Evolutionary conservation across 2,888 invertebrate genomes (phyloP).

Genomic region (Tinea semifulvella): DNA sequence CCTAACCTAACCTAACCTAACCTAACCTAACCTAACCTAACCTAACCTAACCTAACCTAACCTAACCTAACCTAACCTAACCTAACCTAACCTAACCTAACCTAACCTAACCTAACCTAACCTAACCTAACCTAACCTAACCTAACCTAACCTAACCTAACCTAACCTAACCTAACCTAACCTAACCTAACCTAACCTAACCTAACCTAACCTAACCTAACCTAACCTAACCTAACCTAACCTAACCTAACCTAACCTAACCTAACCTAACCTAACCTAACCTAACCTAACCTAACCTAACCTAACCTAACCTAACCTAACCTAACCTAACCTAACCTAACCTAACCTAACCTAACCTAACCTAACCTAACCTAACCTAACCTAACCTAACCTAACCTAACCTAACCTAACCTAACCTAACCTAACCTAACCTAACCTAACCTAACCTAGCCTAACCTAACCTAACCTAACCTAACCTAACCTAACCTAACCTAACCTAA

Average conservation of each 20-base stretch:
- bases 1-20: conserved; percentile 10
- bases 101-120: conserved; percentile 10
- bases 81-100: conserved; percentile 10
- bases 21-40: conserved; percentile 10
- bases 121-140: conserved; percentile 10
- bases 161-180: conserved; percentile 10
- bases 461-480: conserved; percentile 10
- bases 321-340: conserved; percentile 16
- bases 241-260: conserved; percentile 4
- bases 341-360: conserved; percentile 11
- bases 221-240: conserved; percentile 10
- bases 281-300: conserved; percentile 16
- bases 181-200: conserved; percentile 10
- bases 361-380: conserved; percentile 12
- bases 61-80: conserved; percentile 10
- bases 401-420: conserved; percentile 9
- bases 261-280: conserved; percentile 13
- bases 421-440: conserved; percentile 10
- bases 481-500: conserved; percentile 10
- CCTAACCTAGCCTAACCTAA: conserved; percentile 10
- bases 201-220: conserved; percentile 10
- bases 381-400: conserved; percentile 11
- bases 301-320: conserved; percentile 16
- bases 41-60: conserved; percentile 10
- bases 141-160: conserved; percentile 10